Conservation (phyloP, 2,797 vertebrate species). For the Microhierax caerulescens region DNA sequence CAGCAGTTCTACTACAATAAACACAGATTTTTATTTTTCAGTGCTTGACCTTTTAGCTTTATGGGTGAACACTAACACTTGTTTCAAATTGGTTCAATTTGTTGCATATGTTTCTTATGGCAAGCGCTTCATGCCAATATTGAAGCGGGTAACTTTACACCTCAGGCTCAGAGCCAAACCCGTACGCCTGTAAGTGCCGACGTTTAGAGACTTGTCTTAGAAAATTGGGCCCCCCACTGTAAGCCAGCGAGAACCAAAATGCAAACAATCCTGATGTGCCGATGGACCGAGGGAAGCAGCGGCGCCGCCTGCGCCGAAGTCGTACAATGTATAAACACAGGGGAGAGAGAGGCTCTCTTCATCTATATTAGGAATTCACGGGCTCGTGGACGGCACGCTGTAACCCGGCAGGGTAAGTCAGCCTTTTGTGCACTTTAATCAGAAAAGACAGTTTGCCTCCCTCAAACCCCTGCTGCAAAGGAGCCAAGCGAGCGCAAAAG, state of each 20-base stretch:
- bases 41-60: neutral
- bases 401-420: neutral
- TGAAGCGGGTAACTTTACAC: constrained; percentile 1
- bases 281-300: neutral
- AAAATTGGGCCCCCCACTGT: neutral
- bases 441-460: neutral
- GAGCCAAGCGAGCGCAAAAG: neutral
- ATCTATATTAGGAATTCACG: constrained; percentile 24
- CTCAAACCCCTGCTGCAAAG: neutral
- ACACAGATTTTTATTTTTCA: neutral
- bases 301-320: neutral
- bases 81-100: neutral
- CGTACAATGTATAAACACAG: neutral
- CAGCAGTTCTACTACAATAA: neutral
- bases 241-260: neutral
- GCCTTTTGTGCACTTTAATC: neutral
- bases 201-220: constrained; percentile 21
- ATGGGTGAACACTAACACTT: neutral
- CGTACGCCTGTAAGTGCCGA: neutral
- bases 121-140: neutral
- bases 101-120: neutral
- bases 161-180: neutral
- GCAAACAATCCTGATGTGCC: neutral
- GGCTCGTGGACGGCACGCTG: neutral
- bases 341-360: neutral